Base-by-base conservation (phyloP, 1,140 invertebrate species). In the Battus philenor region DNA sequence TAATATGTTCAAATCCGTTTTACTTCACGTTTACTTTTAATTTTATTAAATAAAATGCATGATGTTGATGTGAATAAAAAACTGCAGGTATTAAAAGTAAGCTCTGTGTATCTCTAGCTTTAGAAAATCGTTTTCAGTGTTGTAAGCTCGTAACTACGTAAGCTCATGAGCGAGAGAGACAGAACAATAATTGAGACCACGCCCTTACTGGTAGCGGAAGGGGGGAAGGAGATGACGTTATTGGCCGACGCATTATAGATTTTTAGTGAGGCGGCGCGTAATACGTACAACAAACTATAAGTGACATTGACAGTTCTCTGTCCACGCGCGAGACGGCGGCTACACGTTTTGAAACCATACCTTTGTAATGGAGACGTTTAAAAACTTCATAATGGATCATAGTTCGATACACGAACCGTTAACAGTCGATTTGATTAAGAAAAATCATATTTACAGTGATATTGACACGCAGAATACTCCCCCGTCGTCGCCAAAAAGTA, bases 221-320 rank as follows among this genome's bases (percentile, higher is more conserved):
- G 48, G 64, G 57, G 48, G 49, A 58, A 64, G 63, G 52, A 59
- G 49, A 31, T 48, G 30, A 44, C 59, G 63, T 76, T 67, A 83
- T 83, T 83, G 79, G 79, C 58, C 47, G 56, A 46, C 51, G 59
- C 54, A 68, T 80, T 80, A 83, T 83, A 59, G 79, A 83, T 80
- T 83, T 78, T 83, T 77, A 70, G 65, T 67, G 47, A 66, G 66
- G 59, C 68, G 68, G 30, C 26, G 18, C 51, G 47, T 39, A 47
- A 49, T 50, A 44, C 29, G 54, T 53, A 46, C 65, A 59, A 62
- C 54, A 54, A 65, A 54, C 51, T 58, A 58, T 36, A 47, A 47
- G 49, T 47, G 33, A 62, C 41, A 47, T 39, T 73, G 66, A 69
- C 72, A 79, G 72, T 75, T 72, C 44, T 58, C 63, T 68, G 64